Evolutionary conservation across 2,113 vertebrate species (phyloP), one percentile per base, ranked within the genome.

Genomic region (Stigmatopora argus): DNA sequence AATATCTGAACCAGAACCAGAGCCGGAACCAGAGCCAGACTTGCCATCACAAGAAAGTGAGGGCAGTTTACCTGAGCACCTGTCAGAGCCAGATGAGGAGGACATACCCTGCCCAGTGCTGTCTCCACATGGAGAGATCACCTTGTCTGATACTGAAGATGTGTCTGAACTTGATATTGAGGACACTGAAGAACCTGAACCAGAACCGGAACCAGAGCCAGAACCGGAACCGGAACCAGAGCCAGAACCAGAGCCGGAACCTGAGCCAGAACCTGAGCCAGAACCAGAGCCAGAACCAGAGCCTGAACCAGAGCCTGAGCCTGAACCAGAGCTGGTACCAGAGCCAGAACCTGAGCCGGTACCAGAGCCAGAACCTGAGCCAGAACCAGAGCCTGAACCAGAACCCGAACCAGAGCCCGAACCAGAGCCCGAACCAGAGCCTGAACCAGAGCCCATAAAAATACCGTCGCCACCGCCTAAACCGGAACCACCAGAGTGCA

Each of bases 121-220:
- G 4, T 60, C 58, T 41, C 58, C 58, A 19, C 58, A 60, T 19
- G 58, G 58, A 60, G 58, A 60, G 35, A 60, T 60, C 58, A 19
- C 58, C 19, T 11, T 60, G 35, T 60, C 58, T 45, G 59, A 61
- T 44, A 56, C 53, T 11, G 53, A 56, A 56, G 26, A 56, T 14
- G 14, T 55, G 13, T 61, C 59, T 23, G 59, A 61, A 15, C 38
- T 61, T 9, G n/a, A 61, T 61, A 44, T 12, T 19, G 35, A 60
- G 4, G 56, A 58, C 7, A 18, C 56, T 41, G 35, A 60, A 6
- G 52, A 26, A 7, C 52, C 21, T 0, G 21, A 26, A 0, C 52
- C 52, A 6, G 52, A 26, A 11, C 52, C 12, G 2, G 52, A 55
- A 12, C 52, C 52, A 23, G 52, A 14, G 4, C 52, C 52, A 0